A percentile compares a stretch with the other conserved stretches of the same genome.
phyloP scores from a whole-genome alignment of 2,888 invertebrate species.

The Drosophila picticornis region DNA sequence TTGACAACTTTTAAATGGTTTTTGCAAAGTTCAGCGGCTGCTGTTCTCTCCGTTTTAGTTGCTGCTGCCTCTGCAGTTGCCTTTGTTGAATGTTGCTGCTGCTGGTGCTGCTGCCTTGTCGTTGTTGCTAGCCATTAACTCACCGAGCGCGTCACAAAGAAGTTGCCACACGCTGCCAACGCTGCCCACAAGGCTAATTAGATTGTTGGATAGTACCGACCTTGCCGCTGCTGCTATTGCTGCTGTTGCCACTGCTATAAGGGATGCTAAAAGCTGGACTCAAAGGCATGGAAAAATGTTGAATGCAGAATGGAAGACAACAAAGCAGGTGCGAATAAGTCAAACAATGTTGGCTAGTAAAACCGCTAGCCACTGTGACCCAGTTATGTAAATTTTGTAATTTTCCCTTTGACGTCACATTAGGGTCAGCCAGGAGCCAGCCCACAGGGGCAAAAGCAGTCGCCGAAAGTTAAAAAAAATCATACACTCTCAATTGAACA shows the following conservation, averaged over 20 bases:
- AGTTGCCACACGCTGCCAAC: conserved; percentile 14
- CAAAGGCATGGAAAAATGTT: conserved; percentile 28
- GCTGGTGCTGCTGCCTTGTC: not conserved
- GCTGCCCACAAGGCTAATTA: conserved; percentile 51
- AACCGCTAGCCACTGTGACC: conserved; percentile 69
- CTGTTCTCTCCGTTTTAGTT: conserved; percentile 2
- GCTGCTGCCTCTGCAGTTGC: conserved; percentile 1
- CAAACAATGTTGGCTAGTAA: conserved; percentile 33
- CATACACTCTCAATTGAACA: conserved; percentile 39
- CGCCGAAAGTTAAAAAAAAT: conserved; percentile 3
- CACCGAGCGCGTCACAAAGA: conserved; percentile 45
- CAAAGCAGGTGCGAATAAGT: conserved; percentile 14
- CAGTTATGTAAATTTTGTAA: conserved; percentile 71
- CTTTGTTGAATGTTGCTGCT: conserved; percentile 12
- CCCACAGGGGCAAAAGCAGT: not conserved
- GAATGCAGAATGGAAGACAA: conserved; percentile 21
- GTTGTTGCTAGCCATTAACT: conserved; percentile 39
- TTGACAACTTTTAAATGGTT: conserved; percentile 60
- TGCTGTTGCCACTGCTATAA: conserved; percentile 5
- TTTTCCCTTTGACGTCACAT: conserved; percentile 66
- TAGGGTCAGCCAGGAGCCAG: conserved; percentile 8
- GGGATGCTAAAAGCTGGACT: conserved; percentile 3
- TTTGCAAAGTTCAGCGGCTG: conserved; percentile 35
- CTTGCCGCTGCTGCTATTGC: not conserved
- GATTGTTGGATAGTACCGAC: conserved; percentile 13